Conservation (phyloP, 2,888 invertebrate genomes). For the Branchipolynoe longqiensis region DNA sequence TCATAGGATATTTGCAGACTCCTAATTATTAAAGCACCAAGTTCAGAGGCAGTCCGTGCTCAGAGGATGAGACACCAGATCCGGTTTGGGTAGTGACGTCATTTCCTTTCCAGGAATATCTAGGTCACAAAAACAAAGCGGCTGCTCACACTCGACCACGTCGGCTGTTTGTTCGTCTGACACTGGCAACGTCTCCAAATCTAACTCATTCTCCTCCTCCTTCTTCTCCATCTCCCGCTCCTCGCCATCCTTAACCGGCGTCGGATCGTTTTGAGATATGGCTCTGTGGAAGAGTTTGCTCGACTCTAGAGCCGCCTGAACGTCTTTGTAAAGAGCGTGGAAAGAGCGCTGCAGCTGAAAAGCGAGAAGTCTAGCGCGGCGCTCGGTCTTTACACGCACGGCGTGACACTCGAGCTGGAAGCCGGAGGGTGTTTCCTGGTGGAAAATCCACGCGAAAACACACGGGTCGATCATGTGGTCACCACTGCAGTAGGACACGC, state of each 20-base stretch:
- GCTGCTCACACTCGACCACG: too few species aligned
- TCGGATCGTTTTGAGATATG: not conserved
- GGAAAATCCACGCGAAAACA: constrained; percentile 57
- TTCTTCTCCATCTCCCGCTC: not conserved
- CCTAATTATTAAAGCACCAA: too few species aligned
- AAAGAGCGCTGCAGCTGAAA: constrained; percentile 41
- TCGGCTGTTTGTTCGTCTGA: too few species aligned
- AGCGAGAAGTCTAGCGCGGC: constrained; percentile 17
- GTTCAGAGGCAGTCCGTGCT: not conserved
- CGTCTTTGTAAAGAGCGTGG: constrained; percentile 38
- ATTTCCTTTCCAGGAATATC: constrained; percentile 5
- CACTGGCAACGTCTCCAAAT: too few species aligned
- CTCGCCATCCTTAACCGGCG: not conserved
- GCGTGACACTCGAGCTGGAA: constrained; percentile 56
- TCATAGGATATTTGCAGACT: too few species aligned
- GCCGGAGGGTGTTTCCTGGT: constrained; percentile 37
- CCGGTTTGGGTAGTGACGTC: constrained; percentile 42
- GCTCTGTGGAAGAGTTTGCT: constrained; percentile 45
- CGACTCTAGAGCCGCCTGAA: constrained; percentile 52
- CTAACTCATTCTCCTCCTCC: not conserved
- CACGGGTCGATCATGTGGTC: constrained; percentile 43
- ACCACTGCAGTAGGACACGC: constrained; percentile 57
- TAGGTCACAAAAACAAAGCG: not conserved
- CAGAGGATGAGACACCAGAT: constrained; percentile 24
- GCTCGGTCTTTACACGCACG: not conserved